Evolutionary conservation across 2,113 vertebrate genomes (phyloP), one percentile per base, ranked within the genome.

Genomic region (Gambusia affinis): DNA sequence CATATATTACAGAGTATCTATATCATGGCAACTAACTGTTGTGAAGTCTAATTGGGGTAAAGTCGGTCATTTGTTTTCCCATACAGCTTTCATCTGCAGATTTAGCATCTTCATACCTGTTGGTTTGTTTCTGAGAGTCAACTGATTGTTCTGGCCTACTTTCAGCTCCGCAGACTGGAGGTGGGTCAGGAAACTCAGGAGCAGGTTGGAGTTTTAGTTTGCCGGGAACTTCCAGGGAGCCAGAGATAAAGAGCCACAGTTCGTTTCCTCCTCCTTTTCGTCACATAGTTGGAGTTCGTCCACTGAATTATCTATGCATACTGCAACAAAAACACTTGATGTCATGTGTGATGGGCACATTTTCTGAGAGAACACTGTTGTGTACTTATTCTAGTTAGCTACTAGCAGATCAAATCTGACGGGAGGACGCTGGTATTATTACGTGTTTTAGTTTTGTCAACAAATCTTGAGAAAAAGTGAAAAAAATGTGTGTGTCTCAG

Each of bases 1-100:
- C 84, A 84, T 88, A 85, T 84, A 83, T 85, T 83, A 88, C 79
- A 88, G 89, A 91, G 84, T 87, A 88, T 90, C 85, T 90, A 87
- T 87, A 88, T 86, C 89, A 91, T 87, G 83, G 85, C 91, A 87
- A 87, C 81, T 92, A 87, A 89, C 89, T 91, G 87, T 92, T 85
- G 89, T 91, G 84, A 89, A 80, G 89, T 91, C 80, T 91, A 84
- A 84, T 61, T 85, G 87, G 88, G 89, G 86, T 92, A 80, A 88
- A 88, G 90, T 90, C 86, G 79, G 79, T 87, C 88, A 84, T 92
- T 85, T 78, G 80, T 87, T 79, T 81, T 84, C 84, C 85, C 82
- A 87, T 70, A 83, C 86, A 81, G 87, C 84, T 37, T 78, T 80
- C 83, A 85, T 77, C 80, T 72, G 79, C 85, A 89, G 88, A 84